Evolutionary conservation across 2,113 vertebrate genomes (phyloP), one percentile per base, ranked within the genome.

Genomic region (Gopherus evgoodei): DNA sequence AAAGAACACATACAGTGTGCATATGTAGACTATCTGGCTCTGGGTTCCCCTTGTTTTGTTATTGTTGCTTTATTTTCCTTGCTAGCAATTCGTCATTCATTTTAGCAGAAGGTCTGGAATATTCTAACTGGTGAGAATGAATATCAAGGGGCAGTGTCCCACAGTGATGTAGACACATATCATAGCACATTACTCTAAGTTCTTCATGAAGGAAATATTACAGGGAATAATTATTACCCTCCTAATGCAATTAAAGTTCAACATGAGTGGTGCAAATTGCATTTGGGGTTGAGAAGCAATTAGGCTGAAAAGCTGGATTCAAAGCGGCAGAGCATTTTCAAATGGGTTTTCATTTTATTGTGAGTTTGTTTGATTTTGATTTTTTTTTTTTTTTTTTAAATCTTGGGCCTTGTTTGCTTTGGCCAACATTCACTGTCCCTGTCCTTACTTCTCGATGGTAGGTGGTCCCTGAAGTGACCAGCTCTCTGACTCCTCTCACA

Each of bases 191-290:
- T 82, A 31, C 38, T 29, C 0, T 84, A 47, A 0, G 0, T 62
- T 87, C 87, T 38, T 83, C 90, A 3, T 80, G 88, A 91, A 94
- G 89, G 92, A 84, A 12, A 1, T 54, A 52, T 80, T 3, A 90
- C 72, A 93, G 96, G 94, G 94, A 95, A 95, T 96, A 96, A 94
- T 85, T 88, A 72, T 42, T 76, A 29, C 65, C 93, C 86, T 31
- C 53, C 91, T 82, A 69, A 90, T 80, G 91, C 86, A 31, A 49
- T 80, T 89, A 49, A 52, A 75, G 81, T 91, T 56, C 59, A 94
- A n/a, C 59, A 91, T 88, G 87, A 50, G 53, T 50, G 81, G 54
- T 57, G 80, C 16, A 80, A 94, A 69, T 6, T 31, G 27, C 65
- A 47, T 85, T 1, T 90, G n/a, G 35, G 90, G 85, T 93, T 72